A percentile compares a stretch with the other conserved stretches of the same genome.
Conservation (phyloP, 2,113 vertebrate species). For the Gallinago undulata region DNA sequence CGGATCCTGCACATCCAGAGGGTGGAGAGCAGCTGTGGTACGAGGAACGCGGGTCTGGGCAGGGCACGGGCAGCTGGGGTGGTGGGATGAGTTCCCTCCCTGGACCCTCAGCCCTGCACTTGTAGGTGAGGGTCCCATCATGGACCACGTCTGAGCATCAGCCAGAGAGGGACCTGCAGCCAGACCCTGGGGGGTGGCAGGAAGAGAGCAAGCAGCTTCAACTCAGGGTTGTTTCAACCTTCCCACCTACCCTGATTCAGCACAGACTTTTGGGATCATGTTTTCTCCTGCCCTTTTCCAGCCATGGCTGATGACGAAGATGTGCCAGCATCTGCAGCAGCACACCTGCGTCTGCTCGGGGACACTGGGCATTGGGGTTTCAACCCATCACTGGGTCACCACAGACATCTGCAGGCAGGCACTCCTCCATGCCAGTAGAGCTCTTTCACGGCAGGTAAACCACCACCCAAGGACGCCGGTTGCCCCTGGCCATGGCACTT, state of each 20-base stretch:
- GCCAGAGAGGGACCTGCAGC: too few species aligned
- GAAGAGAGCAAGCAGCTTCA: not conserved
- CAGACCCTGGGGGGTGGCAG: not conserved
- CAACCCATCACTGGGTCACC: not conserved
- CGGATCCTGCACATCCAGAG: not conserved
- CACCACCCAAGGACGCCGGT: not conserved
- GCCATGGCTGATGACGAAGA: accelerated
- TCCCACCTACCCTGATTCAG: not conserved
- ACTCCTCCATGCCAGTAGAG: not conserved
- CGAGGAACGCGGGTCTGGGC: accelerated
- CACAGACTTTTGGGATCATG: not conserved
- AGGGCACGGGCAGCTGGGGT: not conserved
- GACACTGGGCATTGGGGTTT: not conserved
- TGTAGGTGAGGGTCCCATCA: accelerated
- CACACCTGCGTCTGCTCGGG: not conserved
- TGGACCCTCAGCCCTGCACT: not conserved
- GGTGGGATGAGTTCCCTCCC: not conserved
- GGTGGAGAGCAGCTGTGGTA: accelerated
- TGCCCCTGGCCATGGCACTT: not conserved
- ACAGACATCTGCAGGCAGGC: not conserved
- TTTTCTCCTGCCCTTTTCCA: not conserved
- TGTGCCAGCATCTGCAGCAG: too few species aligned
- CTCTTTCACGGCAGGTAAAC: not conserved
- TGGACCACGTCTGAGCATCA: accelerated
- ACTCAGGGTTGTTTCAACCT: not conserved